Evolutionary conservation across 2,797 vertebrate species (phyloP).

Genomic region (Adelosebastes latens): DNA sequence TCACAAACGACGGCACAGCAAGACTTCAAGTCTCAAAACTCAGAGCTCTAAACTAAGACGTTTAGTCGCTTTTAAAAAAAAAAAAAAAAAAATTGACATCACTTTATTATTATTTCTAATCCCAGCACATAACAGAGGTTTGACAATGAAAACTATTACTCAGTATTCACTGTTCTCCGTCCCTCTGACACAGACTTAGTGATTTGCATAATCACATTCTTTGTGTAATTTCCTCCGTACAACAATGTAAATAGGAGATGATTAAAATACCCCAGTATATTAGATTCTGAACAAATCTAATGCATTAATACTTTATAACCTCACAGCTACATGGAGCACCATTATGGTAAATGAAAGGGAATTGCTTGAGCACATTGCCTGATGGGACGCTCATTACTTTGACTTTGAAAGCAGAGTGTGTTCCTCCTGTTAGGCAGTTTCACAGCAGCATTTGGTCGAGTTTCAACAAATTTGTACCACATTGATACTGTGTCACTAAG

Average conservation of each 20-base stretch:
- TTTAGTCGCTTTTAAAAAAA: slow-evolving; percentile 23
- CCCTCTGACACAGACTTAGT: slow-evolving; percentile 33
- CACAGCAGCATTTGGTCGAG: background rate
- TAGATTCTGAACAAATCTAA: slow-evolving; percentile 57
- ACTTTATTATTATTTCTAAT: slow-evolving; percentile 27
- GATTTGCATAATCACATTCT: slow-evolving; percentile 57
- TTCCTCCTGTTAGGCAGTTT: slow-evolving; percentile 32
- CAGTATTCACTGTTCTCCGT: slow-evolving; percentile 8
- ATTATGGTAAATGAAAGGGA: slow-evolving; percentile 63
- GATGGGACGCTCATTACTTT: slow-evolving; percentile 58
- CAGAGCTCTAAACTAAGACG: background rate
- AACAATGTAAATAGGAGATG: slow-evolving; percentile 58
- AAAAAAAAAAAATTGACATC: background rate
- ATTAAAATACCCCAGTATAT: slow-evolving; percentile 57
- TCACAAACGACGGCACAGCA: background rate
- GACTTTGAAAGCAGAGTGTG: slow-evolving; percentile 52
- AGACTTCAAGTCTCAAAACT: background rate
- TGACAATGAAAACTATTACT: slow-evolving; percentile 12
- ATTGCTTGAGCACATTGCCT: slow-evolving; percentile 54
- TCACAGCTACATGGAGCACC: slow-evolving; percentile 42
- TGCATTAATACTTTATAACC: slow-evolving; percentile 66
- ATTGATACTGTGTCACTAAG: background rate
- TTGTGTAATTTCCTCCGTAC: slow-evolving; percentile 49
- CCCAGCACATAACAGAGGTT: slow-evolving; percentile 1
- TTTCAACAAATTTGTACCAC: background rate